Base-by-base conservation (phyloP, 2,113 vertebrate genomes). In the Peromyscus leucopus region DNA sequence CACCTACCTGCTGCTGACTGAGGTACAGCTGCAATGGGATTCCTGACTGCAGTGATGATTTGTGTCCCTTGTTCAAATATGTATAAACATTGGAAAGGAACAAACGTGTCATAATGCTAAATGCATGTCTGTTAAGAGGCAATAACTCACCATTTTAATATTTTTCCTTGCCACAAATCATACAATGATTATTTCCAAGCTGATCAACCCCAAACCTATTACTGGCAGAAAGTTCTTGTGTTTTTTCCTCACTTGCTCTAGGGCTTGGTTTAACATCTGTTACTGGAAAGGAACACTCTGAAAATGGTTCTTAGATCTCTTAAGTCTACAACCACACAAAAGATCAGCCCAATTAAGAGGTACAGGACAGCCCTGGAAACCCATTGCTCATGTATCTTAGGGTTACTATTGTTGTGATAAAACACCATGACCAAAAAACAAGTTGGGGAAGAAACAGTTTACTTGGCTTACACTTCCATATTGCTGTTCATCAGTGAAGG, bases 161-260 rank as follows among this genome's bases (percentile, higher is more conserved):
- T 9, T 46, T 75, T 75, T 97, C 74, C 48, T 55, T 88, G n/a
- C 57, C 51, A 90, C 76, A 92, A 31, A 80, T 90, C 88, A 75
- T 74, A 93, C 55, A 71, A 28, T 95, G 94, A 80, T 0, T 1
- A 72, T 75, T 95, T 65, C 39, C 92, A 46, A 65, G 51, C 17
- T 90, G 96, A 94, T 96, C 65, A 15, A 59, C 51, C 86, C 72
- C 94, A 95, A 96, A 88, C 48, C 65, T 39, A 83, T 74, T 90
- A 74, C 75, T 61, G 91, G 91, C 89, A 96, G 67, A 85, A 95
- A 51, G 7, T 96, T 57, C n/a, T 87, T 17, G 0, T 71, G 80
- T 97, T 97, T 97, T 83, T 85, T 78, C 65, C 46, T 74, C 72
- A 51, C 57, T 95, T 83, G 16, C 92, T 78, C 48, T 24, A 28